Percentiles rank a stretch among this genome's conserved stretches.
phyloP scores from a whole-genome alignment of 2,888 invertebrate species.

The Leucophenga montana region DNA sequence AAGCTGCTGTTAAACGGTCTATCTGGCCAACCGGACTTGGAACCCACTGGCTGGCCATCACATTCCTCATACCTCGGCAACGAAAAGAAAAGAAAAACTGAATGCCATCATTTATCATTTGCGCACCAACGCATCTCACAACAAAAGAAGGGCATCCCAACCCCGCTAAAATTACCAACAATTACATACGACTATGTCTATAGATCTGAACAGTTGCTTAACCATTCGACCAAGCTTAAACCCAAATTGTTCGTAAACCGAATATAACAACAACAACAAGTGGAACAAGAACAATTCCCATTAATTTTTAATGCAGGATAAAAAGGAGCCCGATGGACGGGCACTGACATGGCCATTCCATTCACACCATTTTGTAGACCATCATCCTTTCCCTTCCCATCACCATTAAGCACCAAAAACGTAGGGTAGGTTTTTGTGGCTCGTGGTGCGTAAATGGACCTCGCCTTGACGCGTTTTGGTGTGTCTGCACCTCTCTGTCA shows the following conservation, averaged over 20 bases:
- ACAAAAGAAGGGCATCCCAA: not conserved
- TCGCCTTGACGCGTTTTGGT: not conserved
- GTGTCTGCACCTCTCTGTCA: too few relatives aligned
- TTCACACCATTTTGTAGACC: not conserved
- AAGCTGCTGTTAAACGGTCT: too few relatives aligned
- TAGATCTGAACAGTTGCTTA: too few relatives aligned
- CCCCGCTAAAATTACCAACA: not conserved
- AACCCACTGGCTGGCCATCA: too few relatives aligned
- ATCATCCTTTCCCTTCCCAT: not conserved
- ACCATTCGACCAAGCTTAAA: too few relatives aligned
- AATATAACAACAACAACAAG: not conserved
- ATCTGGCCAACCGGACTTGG: too few relatives aligned
- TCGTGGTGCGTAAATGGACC: too few relatives aligned
- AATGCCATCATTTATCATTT: slow-evolving; percentile 13
- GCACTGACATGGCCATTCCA: too few relatives aligned
- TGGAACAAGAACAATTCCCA: slow-evolving; percentile 1
- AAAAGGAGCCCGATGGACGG: not conserved
- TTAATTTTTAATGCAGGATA: slow-evolving; percentile 16
- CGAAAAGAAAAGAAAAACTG: too few relatives aligned
- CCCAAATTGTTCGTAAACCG: not conserved
- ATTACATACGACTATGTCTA: not conserved
- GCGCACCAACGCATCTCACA: slow-evolving; percentile 5
- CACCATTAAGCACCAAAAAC: too few relatives aligned
- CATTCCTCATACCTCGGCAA: too few relatives aligned
- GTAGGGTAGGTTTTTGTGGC: too few relatives aligned